Conservation (phyloP, 2,888 invertebrate genomes). For the Apotomis capreana region DNA sequence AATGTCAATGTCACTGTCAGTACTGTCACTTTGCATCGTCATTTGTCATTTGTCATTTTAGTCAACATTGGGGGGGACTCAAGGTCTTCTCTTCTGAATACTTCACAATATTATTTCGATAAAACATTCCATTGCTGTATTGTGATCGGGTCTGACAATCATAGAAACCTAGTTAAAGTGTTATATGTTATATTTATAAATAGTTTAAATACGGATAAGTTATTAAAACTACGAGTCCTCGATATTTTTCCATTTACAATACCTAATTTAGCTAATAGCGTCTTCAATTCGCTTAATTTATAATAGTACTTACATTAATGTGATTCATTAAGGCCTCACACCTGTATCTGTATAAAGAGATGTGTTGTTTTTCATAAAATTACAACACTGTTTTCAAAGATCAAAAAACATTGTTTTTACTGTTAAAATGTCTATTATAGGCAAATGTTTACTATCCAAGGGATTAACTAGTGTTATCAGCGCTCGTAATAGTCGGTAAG, state of each 20-base stretch:
- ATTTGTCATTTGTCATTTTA: neutral
- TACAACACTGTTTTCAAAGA: neutral
- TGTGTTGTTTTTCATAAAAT: neutral
- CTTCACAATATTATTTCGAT: slow-evolving; percentile 7
- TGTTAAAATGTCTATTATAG: slow-evolving; percentile 31
- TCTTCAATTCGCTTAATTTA: neutral
- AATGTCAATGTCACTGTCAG: slow-evolving; percentile 9
- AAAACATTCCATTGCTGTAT: slow-evolving; percentile 18
- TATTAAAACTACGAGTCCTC: neutral
- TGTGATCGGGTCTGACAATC: slow-evolving; percentile 17
- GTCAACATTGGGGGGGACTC: slow-evolving; percentile 12
- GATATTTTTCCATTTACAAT: neutral
- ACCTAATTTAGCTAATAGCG: slow-evolving; percentile 6
- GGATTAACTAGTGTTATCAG: slow-evolving; percentile 22
- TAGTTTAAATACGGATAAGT: neutral
- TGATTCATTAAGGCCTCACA: neutral
- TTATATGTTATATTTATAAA: neutral
- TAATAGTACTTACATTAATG: slow-evolving; percentile 22
- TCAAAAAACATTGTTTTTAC: neutral
- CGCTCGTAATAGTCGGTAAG: slow-evolving; percentile 31
- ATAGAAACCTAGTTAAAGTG: slow-evolving; percentile 1
- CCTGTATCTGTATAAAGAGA: neutral
- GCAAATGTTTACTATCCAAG: slow-evolving; percentile 30
- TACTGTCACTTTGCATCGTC: too few relatives aligned
- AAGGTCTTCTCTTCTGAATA: slow-evolving; percentile 17